These are phyloP conservation scores for Drosophila nannoptera DNA, from an alignment of 1,140 invertebrate species.

Conservation along the genomic window DNA sequence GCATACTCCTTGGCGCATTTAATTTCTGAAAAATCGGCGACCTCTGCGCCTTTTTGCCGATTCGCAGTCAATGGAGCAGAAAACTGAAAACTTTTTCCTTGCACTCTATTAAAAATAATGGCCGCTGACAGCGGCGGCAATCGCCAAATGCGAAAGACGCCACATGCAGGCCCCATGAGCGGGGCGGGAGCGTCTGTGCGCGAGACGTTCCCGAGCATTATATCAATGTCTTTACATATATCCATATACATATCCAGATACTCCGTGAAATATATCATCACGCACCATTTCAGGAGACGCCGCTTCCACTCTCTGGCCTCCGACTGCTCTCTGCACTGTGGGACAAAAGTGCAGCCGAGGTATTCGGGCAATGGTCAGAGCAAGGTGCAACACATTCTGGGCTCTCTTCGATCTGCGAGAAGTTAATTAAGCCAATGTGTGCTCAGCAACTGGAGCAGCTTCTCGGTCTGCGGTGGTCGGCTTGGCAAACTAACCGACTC, in stretches of 20 bases:
- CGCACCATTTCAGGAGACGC: slow-evolving; percentile 21
- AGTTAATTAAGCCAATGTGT: no score
- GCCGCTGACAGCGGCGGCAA: slow-evolving; percentile 58
- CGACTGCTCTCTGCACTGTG: slow-evolving; percentile 7
- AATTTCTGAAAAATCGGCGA: slow-evolving; percentile 50
- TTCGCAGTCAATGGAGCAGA: slow-evolving; percentile 75
- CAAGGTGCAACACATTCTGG: no score
- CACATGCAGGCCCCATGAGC: slow-evolving; percentile 40
- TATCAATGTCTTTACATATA: slow-evolving; percentile 12
- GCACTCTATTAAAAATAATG: slow-evolving; percentile 77
- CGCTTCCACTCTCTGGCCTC: slow-evolving; percentile 8
- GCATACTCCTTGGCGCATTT: slow-evolving; percentile 67
- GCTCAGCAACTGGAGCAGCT: no score
- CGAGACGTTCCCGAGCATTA: slow-evolving; percentile 12
- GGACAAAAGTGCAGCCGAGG: slow-evolving; percentile 4
- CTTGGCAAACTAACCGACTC: slow-evolving; percentile 30
- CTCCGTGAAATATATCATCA: slow-evolving; percentile 30
- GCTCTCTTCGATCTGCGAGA: no score
- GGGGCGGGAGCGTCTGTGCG: neutral
- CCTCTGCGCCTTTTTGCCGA: slow-evolving; percentile 61
- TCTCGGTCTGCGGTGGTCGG: slow-evolving; percentile 19
- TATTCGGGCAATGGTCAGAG: neutral
- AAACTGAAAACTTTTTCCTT: slow-evolving; percentile 77
- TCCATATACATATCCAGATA: neutral
- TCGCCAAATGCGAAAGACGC: slow-evolving; percentile 51